Base-by-base conservation (phyloP, 2,113 vertebrate genomes). In the Petaurus breviceps region DNA sequence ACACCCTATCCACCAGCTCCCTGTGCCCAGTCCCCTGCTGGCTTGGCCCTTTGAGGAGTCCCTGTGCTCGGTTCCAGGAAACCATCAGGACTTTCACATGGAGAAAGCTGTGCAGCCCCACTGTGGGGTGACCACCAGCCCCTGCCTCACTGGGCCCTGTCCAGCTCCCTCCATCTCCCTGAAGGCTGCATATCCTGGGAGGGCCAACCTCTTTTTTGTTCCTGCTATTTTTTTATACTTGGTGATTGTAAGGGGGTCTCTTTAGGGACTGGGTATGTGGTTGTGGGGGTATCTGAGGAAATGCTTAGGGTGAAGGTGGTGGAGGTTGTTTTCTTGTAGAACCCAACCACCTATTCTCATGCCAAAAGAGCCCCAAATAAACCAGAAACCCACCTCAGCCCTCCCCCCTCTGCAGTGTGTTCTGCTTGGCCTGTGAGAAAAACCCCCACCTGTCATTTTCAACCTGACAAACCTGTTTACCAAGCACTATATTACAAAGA, bases 151-250 rank as follows among this genome's bases (percentile, higher is more conserved):
- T 50, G 23, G 89, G 24, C 24, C 94, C 55, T 5, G 54, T 3
- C 53, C 52, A 16, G 43, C 49, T 8, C 12, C 92, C 57, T 3
- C 53, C 52, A 28, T 25, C 49, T 4, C 12, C 92, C 53, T 11
- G 91, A 91, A 51, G 54, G 92, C 37, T 24, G 8, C 92, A 47
- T 9, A 37, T 46, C 52, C 52, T 50, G 24, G 22, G 51, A 51
- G 28, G 49, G 24, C 37, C 50, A 24, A 55, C 19, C 37, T 31
- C 26, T 68, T 47, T 26, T n/a, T 26, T 57, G 0, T 26, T 51
- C 10, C 19, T 8, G 31, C 47, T 77, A 92, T 37, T 46, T 96
- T 98, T 97, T 96, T 97, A 97, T 98, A 97, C 89, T 92, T 51
- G 94, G 46, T 93, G 92, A 95, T 92, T 97, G 95, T 96, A 92